These are phyloP conservation scores for Takifugu flavidus DNA, from an alignment of 2,113 vertebrate genomes.

Conservation along the genomic window DNA sequence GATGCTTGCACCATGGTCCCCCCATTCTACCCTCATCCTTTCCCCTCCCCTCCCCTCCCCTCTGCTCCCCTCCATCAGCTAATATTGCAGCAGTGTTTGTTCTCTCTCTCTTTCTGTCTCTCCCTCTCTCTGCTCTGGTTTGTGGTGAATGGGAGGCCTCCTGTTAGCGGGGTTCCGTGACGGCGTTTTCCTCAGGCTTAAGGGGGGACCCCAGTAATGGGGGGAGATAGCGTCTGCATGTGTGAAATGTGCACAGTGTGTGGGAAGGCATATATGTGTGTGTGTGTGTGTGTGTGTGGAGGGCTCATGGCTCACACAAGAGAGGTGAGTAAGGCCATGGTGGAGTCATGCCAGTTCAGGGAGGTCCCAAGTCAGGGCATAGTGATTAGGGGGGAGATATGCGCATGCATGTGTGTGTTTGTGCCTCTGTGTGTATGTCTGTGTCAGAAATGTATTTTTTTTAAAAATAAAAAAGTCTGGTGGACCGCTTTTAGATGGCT, in stretches of 20 bases:
- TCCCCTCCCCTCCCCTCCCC: conserved; percentile 30
- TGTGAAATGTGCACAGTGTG: conserved; percentile 60
- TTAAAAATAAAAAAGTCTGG: conserved; percentile 13
- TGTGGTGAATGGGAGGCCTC: conserved; percentile 67
- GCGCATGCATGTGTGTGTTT: not conserved
- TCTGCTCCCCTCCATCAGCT: conserved; percentile 57
- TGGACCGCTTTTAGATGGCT: conserved; percentile 31
- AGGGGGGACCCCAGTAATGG: conserved; percentile 54
- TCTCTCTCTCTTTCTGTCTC: conserved; percentile 23
- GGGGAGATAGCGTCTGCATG: conserved; percentile 49
- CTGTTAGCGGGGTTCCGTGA: conserved; percentile 68
- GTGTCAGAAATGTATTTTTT: not conserved
- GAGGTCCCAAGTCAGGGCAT: conserved; percentile 68
- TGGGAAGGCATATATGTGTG: conserved; percentile 44
- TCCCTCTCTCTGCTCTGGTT: conserved; percentile 62
- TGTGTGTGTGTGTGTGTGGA: conserved; percentile 37
- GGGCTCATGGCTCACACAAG: conserved; percentile 31
- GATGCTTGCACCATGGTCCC: conserved; percentile 67
- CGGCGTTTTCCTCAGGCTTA: conserved; percentile 68
- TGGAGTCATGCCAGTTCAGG: conserved; percentile 70
- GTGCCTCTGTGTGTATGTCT: conserved; percentile 7
- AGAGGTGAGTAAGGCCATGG: conserved; percentile 67
- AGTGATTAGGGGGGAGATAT: conserved; percentile 34
- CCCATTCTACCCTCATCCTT: conserved; percentile 51
- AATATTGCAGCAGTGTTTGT: conserved; percentile 63